phyloP scores from a whole-genome alignment of 2,797 vertebrate genomes.

The Rhinophrynus dorsalis region DNA sequence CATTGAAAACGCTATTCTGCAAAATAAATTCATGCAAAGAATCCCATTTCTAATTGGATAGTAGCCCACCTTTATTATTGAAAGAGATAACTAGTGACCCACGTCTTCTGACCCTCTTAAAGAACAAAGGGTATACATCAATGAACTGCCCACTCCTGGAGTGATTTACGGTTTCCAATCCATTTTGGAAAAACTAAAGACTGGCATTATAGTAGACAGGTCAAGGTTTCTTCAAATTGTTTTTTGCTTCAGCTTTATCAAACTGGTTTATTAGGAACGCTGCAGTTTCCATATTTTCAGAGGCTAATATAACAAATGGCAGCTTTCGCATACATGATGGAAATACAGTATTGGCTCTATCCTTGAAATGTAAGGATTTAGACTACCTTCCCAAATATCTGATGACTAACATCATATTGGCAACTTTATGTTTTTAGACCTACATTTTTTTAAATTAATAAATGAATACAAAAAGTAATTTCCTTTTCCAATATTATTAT shows the following conservation, averaged over 20 bases:
- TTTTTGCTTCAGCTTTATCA: constrained; percentile 20
- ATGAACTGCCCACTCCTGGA: constrained; percentile 29
- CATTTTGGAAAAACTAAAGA: constrained; percentile 29
- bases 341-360: constrained; percentile 33
- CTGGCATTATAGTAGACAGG: constrained; percentile 14
- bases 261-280: background rate
- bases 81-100: constrained; percentile 22
- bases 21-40: background rate
- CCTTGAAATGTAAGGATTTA: constrained; percentile 29
- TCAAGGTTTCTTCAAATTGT: constrained; percentile 45
- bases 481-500: too few relatives aligned
- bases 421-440: too few relatives aligned
- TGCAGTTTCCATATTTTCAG: constrained; percentile 29
- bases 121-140: constrained; percentile 31
- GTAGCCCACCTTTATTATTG: constrained; percentile 8
- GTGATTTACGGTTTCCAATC: constrained; percentile 42
- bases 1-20: background rate
- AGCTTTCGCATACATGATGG: constrained; percentile 20
- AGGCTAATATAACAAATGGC: constrained; percentile 31
- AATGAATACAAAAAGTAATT: too few relatives aligned
- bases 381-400: constrained; percentile 3
- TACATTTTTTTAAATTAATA: too few relatives aligned
- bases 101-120: constrained; percentile 21
- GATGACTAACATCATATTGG: background rate
- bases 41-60: constrained; percentile 5